phyloP scores from a whole-genome alignment of 2,113 vertebrate species.

The Setophaga petechia region DNA sequence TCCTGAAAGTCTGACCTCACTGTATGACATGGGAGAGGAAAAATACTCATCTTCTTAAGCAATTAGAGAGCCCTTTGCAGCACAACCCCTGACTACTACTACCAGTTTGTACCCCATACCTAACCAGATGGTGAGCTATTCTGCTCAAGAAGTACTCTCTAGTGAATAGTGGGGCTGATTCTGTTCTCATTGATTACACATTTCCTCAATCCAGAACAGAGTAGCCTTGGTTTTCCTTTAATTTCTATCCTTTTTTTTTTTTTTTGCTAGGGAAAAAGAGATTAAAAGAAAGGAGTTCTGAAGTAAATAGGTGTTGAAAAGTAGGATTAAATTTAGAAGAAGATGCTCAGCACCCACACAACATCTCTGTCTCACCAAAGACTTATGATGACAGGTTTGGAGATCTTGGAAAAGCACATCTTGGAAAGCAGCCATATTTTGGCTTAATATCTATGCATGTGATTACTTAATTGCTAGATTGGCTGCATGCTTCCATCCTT shows the following conservation, averaged over 20 bases:
- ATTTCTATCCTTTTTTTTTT: background rate
- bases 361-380: background rate
- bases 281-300: background rate
- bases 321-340: conserved; percentile 7
- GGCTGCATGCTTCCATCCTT: background rate
- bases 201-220: background rate
- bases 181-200: background rate
- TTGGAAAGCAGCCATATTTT: background rate
- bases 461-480: background rate
- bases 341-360: background rate
- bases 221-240: background rate
- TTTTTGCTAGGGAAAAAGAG: background rate
- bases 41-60: background rate
- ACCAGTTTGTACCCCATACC: background rate
- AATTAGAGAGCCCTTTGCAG: background rate
- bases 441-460: background rate
- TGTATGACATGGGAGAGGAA: background rate
- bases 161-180: background rate
- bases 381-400: background rate
- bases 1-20: background rate
- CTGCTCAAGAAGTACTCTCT: background rate
- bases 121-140: background rate
- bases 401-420: background rate
- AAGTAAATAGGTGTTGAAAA: background rate
- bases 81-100: background rate